These are phyloP conservation scores for Alaudala cheleensis DNA, from an alignment of 2,113 vertebrate genomes.

Conservation along the genomic window DNA sequence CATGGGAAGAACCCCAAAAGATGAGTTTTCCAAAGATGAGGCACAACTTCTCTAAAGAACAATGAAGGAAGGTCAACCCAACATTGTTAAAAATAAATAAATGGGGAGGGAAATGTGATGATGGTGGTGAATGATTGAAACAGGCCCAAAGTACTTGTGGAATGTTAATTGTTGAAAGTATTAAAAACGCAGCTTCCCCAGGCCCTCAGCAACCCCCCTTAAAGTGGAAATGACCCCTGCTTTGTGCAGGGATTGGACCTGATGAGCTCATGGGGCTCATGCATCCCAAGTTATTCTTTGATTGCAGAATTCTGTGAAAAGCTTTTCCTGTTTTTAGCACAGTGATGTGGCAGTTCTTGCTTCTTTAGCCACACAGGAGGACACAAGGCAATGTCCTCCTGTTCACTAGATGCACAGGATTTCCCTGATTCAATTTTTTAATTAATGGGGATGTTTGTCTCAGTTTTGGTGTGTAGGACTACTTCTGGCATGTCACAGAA, in stretches of 20 bases:
- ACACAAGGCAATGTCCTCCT: background rate
- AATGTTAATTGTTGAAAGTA: background rate
- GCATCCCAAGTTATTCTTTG: background rate
- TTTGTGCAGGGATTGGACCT: background rate
- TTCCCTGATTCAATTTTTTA: background rate
- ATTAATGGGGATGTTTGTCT: background rate
- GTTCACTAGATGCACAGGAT: background rate
- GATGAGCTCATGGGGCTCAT: background rate
- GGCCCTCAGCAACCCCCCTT: background rate
- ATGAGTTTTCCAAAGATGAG: background rate
- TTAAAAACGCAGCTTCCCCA: background rate
- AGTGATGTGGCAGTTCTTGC: background rate
- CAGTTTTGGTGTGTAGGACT: background rate
- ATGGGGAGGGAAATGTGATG: rapidly evolving
- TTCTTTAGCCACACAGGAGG: background rate
- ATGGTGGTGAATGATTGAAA: background rate
- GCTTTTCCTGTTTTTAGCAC: background rate
- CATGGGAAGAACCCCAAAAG: background rate
- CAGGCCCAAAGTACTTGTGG: background rate
- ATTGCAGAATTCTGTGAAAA: background rate
- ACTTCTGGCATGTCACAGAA: background rate
- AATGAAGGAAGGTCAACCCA: background rate
- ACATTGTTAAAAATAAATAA: background rate
- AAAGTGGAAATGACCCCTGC: background rate
- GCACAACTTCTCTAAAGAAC: background rate